These are phyloP conservation scores for Strigamia transsilvanica DNA, from an alignment of 2,888 invertebrate genomes.

Conservation along the genomic window DNA sequence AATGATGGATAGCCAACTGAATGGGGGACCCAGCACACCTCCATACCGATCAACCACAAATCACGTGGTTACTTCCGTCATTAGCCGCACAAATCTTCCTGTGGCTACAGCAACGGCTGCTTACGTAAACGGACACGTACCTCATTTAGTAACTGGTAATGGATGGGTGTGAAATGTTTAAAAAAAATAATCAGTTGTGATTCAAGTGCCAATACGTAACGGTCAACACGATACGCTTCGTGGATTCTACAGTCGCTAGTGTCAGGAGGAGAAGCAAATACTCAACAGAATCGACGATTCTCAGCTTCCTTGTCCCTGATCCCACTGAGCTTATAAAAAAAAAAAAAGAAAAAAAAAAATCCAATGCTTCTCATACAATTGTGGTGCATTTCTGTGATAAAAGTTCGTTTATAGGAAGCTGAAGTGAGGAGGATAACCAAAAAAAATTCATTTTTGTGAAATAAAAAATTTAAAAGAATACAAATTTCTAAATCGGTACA, in stretches of 20 bases:
- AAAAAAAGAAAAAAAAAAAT: background rate
- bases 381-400: slow-evolving; percentile 44
- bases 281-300: slow-evolving; percentile 7
- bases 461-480: slow-evolving; percentile 15
- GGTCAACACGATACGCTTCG: slow-evolving; percentile 18
- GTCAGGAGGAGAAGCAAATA: background rate
- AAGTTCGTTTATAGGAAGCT: slow-evolving; percentile 32
- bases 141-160: slow-evolving; percentile 57
- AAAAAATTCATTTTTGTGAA: slow-evolving; percentile 36
- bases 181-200: slow-evolving; percentile 31
- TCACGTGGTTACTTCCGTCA: slow-evolving; percentile 56
- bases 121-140: slow-evolving; percentile 53
- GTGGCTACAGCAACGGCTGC: slow-evolving; percentile 55
- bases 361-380: slow-evolving; percentile 36
- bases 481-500: slow-evolving; percentile 2
- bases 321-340: slow-evolving; percentile 32
- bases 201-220: slow-evolving; percentile 50
- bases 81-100: slow-evolving; percentile 55
- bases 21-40: slow-evolving; percentile 55
- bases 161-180: slow-evolving; percentile 57
- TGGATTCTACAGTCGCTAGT: background rate
- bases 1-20: slow-evolving; percentile 54
- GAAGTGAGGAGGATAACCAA: background rate
- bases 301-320: slow-evolving; percentile 21
- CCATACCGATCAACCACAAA: slow-evolving; percentile 56